Conservation (phyloP, 2,113 vertebrate species). For the Pseudolaguvia tuberculata region DNA sequence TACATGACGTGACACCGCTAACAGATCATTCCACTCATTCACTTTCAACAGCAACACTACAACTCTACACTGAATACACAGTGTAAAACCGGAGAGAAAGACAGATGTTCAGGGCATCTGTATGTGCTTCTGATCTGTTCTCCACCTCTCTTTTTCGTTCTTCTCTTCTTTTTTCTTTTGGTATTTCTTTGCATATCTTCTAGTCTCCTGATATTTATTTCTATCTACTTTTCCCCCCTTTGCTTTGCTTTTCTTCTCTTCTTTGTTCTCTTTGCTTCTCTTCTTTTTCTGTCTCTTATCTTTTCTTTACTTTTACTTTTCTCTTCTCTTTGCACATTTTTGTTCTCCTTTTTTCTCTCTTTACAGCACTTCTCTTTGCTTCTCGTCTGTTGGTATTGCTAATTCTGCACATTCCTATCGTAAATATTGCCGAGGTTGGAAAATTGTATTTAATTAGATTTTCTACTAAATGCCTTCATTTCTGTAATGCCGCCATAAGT, state of each 20-base stretch:
- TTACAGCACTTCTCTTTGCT: too few species aligned
- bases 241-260: neutral
- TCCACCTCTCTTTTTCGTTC: too few species aligned
- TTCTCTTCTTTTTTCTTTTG: too few species aligned
- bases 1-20: neutral
- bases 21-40: neutral
- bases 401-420: neutral
- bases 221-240: neutral
- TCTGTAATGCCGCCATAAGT: neutral
- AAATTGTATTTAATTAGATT: constrained; percentile 8
- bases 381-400: neutral
- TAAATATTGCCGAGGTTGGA: neutral
- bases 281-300: too few species aligned
- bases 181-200: too few species aligned
- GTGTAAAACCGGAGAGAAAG: neutral
- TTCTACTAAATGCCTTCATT: neutral
- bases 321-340: too few species aligned
- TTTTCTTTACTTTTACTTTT: too few species aligned
- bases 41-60: neutral
- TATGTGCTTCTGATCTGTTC: neutral
- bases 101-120: neutral
- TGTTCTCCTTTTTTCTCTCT: neutral
- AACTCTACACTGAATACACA: neutral
- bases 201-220: too few species aligned
- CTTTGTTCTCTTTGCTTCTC: neutral